These are phyloP conservation scores for Tinea pellionella DNA, from an alignment of 2,888 invertebrate genomes.

Conservation along the genomic window DNA sequence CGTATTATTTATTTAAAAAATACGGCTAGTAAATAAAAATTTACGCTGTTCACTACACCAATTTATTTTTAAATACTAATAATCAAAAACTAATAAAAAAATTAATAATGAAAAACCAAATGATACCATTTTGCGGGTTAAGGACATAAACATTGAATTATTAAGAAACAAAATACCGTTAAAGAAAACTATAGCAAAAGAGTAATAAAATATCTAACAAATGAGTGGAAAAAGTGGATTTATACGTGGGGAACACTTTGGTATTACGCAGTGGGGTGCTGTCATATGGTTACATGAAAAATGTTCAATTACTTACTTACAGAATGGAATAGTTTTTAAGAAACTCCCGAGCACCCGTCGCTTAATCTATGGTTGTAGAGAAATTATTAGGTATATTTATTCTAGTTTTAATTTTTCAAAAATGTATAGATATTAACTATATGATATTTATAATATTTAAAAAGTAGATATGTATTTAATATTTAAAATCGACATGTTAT, in stretches of 20 bases:
- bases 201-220: constrained; percentile 7
- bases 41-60: too few relatives aligned
- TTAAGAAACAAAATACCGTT: background rate
- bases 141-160: too few relatives aligned
- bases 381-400: background rate
- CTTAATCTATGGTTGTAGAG: background rate
- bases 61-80: too few relatives aligned
- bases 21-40: too few relatives aligned
- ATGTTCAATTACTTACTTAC: constrained; percentile 13
- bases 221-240: background rate
- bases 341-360: background rate
- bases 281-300: constrained; percentile 9
- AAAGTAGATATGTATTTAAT: too few relatives aligned
- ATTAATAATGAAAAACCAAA: too few relatives aligned
- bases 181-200: background rate
- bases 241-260: constrained; percentile 4
- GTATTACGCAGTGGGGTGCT: constrained; percentile 10
- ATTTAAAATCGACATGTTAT: too few relatives aligned
- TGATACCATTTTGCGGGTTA: too few relatives aligned
- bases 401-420: background rate
- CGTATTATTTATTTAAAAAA: too few relatives aligned
- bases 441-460: too few relatives aligned
- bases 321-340: background rate
- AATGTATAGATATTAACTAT: background rate
- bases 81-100: too few relatives aligned